Conservation (phyloP, 2,113 vertebrate genomes). For the Hystrix brachyura region DNA sequence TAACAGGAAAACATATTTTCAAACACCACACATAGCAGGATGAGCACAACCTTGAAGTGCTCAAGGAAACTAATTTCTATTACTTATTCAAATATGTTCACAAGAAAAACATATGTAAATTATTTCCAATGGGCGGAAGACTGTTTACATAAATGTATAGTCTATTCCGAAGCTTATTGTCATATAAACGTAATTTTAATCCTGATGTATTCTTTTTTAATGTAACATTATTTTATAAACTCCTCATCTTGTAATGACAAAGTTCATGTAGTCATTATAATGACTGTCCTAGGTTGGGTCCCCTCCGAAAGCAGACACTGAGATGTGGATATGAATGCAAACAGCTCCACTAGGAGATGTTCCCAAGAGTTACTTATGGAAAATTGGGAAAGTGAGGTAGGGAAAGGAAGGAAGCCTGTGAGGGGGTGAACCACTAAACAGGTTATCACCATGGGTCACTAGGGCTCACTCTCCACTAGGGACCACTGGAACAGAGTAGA, state of each 20-base stretch:
- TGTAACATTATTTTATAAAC: not conserved
- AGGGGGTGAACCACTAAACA: not conserved
- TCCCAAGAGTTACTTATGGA: not conserved
- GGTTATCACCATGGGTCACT: not conserved
- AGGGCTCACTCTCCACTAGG: not conserved
- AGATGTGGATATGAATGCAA: not conserved
- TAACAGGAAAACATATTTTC: not conserved
- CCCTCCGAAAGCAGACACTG: not conserved
- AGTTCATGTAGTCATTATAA: not conserved
- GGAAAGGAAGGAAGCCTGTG: not conserved
- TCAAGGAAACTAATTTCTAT: conserved; percentile 11
- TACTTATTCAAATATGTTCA: not conserved
- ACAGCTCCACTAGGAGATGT: not conserved
- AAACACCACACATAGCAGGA: not conserved
- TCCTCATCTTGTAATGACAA: not conserved
- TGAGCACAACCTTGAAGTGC: not conserved
- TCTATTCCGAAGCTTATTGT: not conserved
- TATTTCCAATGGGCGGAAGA: not conserved
- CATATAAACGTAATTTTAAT: not conserved
- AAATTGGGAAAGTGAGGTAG: not conserved
- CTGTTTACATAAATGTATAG: not conserved
- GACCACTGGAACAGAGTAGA: not conserved
- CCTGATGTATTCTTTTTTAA: not conserved
- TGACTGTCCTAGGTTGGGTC: not conserved
- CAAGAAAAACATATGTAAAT: not conserved